phyloP scores from a whole-genome alignment of 2,113 vertebrate species.

The Ctenodactylus gundi region DNA sequence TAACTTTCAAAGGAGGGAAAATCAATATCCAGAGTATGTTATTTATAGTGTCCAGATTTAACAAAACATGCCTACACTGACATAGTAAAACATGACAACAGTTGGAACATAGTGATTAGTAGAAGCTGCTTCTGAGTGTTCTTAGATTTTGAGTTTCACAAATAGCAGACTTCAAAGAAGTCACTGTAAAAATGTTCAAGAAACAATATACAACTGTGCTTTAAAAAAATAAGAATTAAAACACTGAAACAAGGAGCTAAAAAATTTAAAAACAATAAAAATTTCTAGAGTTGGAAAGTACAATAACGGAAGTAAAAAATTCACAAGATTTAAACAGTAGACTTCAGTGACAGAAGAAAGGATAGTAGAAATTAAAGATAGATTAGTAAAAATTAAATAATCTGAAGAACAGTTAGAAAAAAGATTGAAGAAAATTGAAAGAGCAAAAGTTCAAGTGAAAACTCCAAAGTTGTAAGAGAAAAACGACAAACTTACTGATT shows the following conservation, averaged over 20 bases:
- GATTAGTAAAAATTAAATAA: neutral
- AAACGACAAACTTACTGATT: neutral
- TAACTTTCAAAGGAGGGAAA: neutral
- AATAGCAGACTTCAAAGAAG: neutral
- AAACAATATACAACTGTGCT: neutral
- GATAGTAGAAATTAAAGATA: neutral
- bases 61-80: neutral
- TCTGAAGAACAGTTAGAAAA: neutral
- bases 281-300: neutral
- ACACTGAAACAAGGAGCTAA: neutral
- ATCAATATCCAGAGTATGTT: neutral
- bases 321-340: neutral
- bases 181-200: neutral
- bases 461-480: neutral
- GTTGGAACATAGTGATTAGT: neutral
- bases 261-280: neutral
- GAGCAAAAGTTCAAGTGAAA: neutral
- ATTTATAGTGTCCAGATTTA: neutral
- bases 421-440: neutral
- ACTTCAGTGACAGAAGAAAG: neutral
- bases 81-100: neutral
- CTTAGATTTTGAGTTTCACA: neutral
- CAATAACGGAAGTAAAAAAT: neutral
- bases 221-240: neutral
- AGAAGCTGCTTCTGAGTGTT: neutral